phyloP scores from a whole-genome alignment of 2,888 invertebrate species.

The Diplazon laetatorius region DNA sequence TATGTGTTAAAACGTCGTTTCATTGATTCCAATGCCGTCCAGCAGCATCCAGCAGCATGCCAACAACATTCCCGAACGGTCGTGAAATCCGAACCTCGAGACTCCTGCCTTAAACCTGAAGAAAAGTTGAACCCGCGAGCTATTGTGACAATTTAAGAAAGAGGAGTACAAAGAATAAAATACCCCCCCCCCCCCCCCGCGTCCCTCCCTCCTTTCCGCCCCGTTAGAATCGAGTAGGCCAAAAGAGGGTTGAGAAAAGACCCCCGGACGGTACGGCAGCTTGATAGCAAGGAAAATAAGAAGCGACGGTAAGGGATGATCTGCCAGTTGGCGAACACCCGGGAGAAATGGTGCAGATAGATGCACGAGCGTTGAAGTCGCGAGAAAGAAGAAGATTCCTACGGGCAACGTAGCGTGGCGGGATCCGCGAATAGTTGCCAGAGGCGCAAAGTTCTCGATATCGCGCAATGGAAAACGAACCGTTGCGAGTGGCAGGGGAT shows the following conservation, averaged over 20 bases:
- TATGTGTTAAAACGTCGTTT: neutral
- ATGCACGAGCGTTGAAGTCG: conserved; percentile 1
- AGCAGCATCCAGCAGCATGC: neutral
- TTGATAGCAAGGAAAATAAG: conserved; percentile 44
- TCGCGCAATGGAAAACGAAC: conserved; percentile 61
- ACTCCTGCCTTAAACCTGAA: neutral
- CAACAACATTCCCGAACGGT: neutral
- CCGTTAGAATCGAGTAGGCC: neutral
- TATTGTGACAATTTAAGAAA: conserved; percentile 29
- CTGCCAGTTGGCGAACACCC: conserved; percentile 4
- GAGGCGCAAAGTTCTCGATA: conserved; percentile 56
- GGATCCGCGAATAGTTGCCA: conserved; percentile 13
- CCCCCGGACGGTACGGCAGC: conserved; percentile 10
- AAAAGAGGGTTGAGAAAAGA: neutral
- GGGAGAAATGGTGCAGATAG: conserved; percentile 2
- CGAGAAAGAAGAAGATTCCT: conserved; percentile 19
- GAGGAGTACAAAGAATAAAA: too few species aligned
- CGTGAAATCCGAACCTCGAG: neutral
- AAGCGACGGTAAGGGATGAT: conserved; percentile 40
- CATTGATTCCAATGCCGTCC: neutral
- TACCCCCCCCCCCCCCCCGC: too few species aligned
- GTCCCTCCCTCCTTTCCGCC: too few species aligned
- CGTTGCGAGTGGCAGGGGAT: conserved; percentile 23
- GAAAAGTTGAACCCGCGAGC: neutral
- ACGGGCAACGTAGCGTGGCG: conserved; percentile 12